Evolutionary conservation across 2,888 invertebrate genomes (phyloP).

Genomic region (Petrolisthes manimaculis): DNA sequence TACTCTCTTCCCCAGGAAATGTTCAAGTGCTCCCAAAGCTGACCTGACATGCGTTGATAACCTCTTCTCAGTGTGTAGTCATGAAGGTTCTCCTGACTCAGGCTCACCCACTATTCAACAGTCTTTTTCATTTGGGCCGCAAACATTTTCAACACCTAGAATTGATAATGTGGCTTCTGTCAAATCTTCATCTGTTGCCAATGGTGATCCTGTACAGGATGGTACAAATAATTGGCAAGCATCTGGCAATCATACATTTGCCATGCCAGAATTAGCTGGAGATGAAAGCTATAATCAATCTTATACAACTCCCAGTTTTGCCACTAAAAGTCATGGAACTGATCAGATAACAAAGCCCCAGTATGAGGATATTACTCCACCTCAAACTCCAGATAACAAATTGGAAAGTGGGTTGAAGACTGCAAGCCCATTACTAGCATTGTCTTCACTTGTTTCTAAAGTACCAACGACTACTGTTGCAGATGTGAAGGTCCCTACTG

Average conservation of each 20-base stretch:
- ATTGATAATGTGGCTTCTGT: background rate
- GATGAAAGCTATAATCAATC: background rate
- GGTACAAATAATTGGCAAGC: background rate
- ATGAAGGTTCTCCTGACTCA: slow-evolving; percentile 16
- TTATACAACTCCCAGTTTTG: background rate
- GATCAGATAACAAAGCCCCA: slow-evolving; percentile 17
- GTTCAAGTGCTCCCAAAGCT: slow-evolving; percentile 12
- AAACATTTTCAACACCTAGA: slow-evolving; percentile 45
- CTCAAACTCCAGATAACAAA: slow-evolving; percentile 64
- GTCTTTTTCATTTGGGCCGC: slow-evolving; percentile 39
- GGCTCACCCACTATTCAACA: background rate
- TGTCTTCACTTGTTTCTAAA: slow-evolving; percentile 63
- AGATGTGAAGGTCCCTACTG: background rate
- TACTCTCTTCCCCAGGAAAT: slow-evolving; percentile 27
- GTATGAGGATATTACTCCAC: slow-evolving; percentile 66
- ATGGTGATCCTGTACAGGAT: background rate
- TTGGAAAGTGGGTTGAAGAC: slow-evolving; percentile 30
- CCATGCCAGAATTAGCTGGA: background rate
- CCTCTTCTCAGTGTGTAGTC: slow-evolving; percentile 4
- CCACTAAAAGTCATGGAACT: background rate
- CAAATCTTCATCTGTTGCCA: background rate
- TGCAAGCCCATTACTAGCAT: slow-evolving; percentile 56
- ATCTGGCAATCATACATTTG: background rate
- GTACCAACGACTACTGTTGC: slow-evolving; percentile 50
- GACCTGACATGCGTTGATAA: slow-evolving; percentile 22